Base-by-base conservation (phyloP, 1,140 invertebrate species). In the Pachypsylla venusta region DNA sequence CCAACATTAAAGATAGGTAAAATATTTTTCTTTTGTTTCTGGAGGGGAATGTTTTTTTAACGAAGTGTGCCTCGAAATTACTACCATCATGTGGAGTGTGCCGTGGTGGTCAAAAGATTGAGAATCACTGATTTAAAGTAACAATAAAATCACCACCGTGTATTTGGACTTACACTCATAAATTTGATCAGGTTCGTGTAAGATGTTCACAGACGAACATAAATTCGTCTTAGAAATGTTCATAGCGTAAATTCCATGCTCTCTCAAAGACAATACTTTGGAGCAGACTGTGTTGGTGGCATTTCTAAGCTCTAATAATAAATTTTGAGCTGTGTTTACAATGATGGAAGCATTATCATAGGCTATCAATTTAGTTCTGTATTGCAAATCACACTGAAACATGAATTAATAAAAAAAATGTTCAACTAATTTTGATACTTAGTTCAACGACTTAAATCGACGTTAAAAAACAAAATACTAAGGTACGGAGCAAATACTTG, bases 301-400 rank as follows among this genome's bases (percentile, higher is more conserved):
- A 53, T 57, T 60, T 19, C 54, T 40, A 10, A 60, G 30, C 56
- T 60, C 53, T 16, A 60, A 20, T 40, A 39, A 56, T 0, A 60
- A 7, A 60, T 24, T 39, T 14, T 60, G 53, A 53, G 53, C 25
- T 56, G 60, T 60, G 3, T 53, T 60, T 13, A 60, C 19, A 27
- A 14, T 25, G n/a, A 60, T 42, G n/a, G 30, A 53, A 35, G 54
- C 56, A 20, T 28, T 13, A 25, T 26, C 25, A 25, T 57, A 48
- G 20, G 56, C 48, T 13, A 40, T 42, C 48, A 60, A 22, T 5
- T 48, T 35, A 13, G 16, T 16, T 48, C 12, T 57, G 42, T 60
- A 56, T 35, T 56, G 25, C 56, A 60, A 56, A 60, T 60, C 60
- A 57, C 60, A 60, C 60, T 60, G 27, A 2, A 57, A 30, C n/a